Evolutionary conservation across 53 echinoderm and acorn worm species (phyloP).

Genomic region (Patiria pectinifera): DNA sequence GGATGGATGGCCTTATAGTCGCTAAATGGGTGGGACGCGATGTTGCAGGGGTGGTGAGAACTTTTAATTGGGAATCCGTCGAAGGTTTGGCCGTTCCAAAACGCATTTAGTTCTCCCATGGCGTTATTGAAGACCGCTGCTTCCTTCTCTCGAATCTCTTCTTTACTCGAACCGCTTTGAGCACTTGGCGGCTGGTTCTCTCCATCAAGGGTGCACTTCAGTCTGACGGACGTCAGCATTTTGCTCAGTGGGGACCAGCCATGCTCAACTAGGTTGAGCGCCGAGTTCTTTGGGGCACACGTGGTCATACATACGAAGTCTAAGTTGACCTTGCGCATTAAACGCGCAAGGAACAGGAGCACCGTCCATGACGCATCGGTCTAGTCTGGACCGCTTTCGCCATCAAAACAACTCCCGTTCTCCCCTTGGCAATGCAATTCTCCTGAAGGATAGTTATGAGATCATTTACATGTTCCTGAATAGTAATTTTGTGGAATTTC

Average conservation of each 20-base stretch:
- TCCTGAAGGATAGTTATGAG: conserved; percentile 29
- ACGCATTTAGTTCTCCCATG: no score
- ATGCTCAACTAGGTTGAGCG: conserved; percentile 68
- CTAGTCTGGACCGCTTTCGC: conserved; percentile 71
- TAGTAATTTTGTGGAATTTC: conserved; percentile 40
- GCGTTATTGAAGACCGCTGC: no score
- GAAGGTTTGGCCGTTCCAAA: no score
- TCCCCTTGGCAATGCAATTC: conserved; percentile 19
- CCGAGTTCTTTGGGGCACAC: conserved; percentile 59
- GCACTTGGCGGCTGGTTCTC: background rate
- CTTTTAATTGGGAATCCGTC: no score
- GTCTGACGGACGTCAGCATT: conserved; percentile 49
- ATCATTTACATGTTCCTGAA: conserved; percentile 63
- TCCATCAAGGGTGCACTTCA: conserved; percentile 38
- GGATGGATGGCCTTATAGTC: no score
- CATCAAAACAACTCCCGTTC: conserved; percentile 6
- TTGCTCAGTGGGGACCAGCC: conserved; percentile 58
- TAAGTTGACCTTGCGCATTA: conserved; percentile 28
- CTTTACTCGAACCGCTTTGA: conserved; percentile 21
- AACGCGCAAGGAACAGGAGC: conserved; percentile 18
- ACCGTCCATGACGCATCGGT: conserved; percentile 52
- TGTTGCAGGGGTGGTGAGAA: no score
- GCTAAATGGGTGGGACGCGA: no score
- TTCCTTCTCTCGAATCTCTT: no score
- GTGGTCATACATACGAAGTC: conserved; percentile 64